These are phyloP conservation scores for Heterotilapia buettikoferi DNA, from an alignment of 2,113 vertebrate genomes.

Conservation along the genomic window DNA sequence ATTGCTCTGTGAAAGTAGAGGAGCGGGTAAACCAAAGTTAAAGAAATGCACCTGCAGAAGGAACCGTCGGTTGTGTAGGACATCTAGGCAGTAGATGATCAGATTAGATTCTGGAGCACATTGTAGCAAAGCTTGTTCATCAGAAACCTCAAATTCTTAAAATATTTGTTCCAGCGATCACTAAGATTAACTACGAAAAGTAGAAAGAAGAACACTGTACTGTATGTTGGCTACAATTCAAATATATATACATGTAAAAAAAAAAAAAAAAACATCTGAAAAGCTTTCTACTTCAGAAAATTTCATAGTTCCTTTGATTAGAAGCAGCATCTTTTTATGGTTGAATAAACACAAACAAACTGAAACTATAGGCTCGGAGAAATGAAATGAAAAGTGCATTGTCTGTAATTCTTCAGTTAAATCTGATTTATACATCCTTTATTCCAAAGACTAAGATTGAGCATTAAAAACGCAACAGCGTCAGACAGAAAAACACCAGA, in stretches of 20 bases:
- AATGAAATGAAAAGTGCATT: neutral
- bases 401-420: neutral
- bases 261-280: neutral
- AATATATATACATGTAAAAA: neutral
- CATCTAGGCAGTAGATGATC: neutral
- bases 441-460: neutral
- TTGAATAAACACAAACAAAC: neutral
- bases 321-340: neutral
- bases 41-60: neutral
- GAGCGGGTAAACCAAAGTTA: neutral
- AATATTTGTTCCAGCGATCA: neutral
- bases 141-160: rapidly evolving
- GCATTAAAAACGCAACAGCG: rapidly evolving
- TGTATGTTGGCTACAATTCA: neutral
- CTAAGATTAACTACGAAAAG: rapidly evolving
- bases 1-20: neutral
- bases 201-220: neutral
- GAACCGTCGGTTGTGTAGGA: neutral
- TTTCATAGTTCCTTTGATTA: neutral
- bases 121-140: neutral
- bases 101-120: neutral
- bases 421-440: neutral
- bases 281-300: neutral
- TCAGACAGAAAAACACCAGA: neutral
- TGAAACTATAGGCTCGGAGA: neutral